Evolutionary conservation across 1,140 invertebrate species (phyloP), one percentile per base, ranked within the genome.

Genomic region (Eueides isabella): DNA sequence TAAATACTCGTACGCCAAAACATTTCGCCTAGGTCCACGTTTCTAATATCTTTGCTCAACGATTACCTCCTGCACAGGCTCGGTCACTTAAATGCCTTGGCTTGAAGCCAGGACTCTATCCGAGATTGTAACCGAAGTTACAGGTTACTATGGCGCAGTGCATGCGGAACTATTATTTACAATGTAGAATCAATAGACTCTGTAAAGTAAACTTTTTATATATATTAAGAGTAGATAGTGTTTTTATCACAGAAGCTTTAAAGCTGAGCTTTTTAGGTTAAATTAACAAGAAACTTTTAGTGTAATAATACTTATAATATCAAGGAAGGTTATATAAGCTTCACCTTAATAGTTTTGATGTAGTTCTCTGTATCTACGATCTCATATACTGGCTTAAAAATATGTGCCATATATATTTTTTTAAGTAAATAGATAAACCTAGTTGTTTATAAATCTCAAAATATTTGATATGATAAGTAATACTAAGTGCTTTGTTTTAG

Each of bases 31-130:
- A 19, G 41, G 41, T 44, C 41, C n/a, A 7, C 41, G 41, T 44
- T n/a, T n/a, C 41, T 44, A 44, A 44, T 44, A 44, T 44, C 41
- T 44, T 44, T 44, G n/a, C 41, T 44, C 41, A 44, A 44, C 41
- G 41, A 44, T 44, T 44, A 44, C 41, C 41, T 19, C 41, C n/a
- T 7, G 41, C 41, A 41, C 38, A 44, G 41, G 41, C n/a, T 44
- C n/a, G 41, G 41, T 44, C 41, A 44, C 41, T 44, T 44, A 44
- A 44, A 44, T 19, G 5, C 41, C n/a, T 44, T 44, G 41, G 41
- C 41, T 44, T 44, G 41, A 16, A 44, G 41, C 41, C 41, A 44
- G 41, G 41, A n/a, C 41, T 44, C 41, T 44, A 44, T 44, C 41
- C 41, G 41, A 44, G 41, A 44, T 44, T 44, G 41, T 44, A 44